These are phyloP conservation scores for Pantherophis guttatus DNA, from an alignment of 2,113 vertebrate genomes.

Conservation along the genomic window DNA sequence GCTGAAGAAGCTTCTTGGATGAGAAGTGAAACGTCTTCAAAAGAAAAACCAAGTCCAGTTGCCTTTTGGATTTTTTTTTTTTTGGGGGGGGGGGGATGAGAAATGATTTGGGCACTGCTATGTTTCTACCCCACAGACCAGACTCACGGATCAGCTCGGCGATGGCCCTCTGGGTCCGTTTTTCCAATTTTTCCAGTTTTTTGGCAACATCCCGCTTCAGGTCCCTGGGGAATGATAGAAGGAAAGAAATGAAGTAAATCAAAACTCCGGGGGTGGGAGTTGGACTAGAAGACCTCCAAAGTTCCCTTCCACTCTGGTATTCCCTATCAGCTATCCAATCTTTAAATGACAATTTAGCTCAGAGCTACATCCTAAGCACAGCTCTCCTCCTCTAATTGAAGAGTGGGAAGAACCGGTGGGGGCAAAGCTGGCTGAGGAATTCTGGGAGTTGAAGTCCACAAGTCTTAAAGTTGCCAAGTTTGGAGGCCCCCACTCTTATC, in stretches of 20 bases:
- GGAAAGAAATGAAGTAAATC: background rate
- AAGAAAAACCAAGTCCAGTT: too few species aligned
- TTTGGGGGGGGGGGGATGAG: too few species aligned
- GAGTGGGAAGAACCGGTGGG: too few species aligned
- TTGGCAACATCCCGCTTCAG: conserved; percentile 90
- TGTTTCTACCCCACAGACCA: accelerated
- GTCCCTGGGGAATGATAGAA: conserved; percentile 74
- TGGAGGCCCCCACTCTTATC: too few species aligned
- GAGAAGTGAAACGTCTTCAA: too few species aligned
- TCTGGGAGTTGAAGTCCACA: too few species aligned
- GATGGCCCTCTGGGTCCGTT: conserved; percentile 87
- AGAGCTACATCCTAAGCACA: too few species aligned
- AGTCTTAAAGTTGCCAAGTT: too few species aligned
- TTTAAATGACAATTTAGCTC: background rate
- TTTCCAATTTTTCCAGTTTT: conserved; percentile 89
- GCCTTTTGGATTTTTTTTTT: too few species aligned
- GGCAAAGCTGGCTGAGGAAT: too few species aligned
- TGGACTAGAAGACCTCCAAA: background rate
- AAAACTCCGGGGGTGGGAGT: background rate
- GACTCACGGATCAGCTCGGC: conserved; percentile 88
- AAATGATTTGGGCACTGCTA: background rate
- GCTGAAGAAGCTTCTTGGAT: too few species aligned
- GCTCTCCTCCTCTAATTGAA: too few species aligned
- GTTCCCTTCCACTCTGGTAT: background rate
- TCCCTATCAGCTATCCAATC: background rate